Conservation (phyloP, 2,888 invertebrate genomes). For the Hylaea fasciaria region DNA sequence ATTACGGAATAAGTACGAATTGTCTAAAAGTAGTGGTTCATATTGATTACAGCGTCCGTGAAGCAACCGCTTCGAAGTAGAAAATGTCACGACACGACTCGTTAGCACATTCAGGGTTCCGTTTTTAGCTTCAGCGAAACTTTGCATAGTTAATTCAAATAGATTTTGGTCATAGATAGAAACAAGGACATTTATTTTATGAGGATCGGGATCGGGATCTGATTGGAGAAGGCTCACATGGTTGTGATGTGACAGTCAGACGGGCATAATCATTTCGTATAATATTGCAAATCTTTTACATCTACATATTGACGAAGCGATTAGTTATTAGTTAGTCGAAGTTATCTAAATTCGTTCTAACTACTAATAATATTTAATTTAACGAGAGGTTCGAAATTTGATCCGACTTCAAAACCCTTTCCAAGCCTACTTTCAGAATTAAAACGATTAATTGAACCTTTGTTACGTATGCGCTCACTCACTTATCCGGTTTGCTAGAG, state of each 20-base stretch:
- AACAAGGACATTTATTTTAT: neutral
- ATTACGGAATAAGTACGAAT: constrained; percentile 6
- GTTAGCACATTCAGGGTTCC: constrained; percentile 8
- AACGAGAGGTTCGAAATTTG: neutral
- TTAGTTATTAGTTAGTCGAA: too few relatives aligned
- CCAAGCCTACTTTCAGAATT: constrained; percentile 28
- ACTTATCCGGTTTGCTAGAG: constrained; percentile 42
- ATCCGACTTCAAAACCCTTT: too few relatives aligned
- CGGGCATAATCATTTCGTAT: too few relatives aligned
- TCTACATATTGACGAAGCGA: too few relatives aligned
- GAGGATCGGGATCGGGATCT: too few relatives aligned
- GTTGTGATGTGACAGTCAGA: too few relatives aligned
- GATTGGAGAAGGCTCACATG: too few relatives aligned
- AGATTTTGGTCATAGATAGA: neutral
- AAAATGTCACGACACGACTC: constrained; percentile 13
- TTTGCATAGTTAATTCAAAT: constrained; percentile 1
- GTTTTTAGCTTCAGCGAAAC: constrained; percentile 1
- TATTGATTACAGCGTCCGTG: constrained; percentile 26
- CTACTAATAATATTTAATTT: too few relatives aligned
- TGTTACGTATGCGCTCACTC: constrained; percentile 33
- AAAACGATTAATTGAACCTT: constrained; percentile 34
- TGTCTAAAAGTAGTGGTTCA: constrained; percentile 13
- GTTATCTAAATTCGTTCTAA: too few relatives aligned
- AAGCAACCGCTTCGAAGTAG: constrained; percentile 8
- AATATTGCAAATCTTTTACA: too few relatives aligned